phyloP scores from a whole-genome alignment of 2,797 vertebrate genomes.

The Karalla daura region DNA sequence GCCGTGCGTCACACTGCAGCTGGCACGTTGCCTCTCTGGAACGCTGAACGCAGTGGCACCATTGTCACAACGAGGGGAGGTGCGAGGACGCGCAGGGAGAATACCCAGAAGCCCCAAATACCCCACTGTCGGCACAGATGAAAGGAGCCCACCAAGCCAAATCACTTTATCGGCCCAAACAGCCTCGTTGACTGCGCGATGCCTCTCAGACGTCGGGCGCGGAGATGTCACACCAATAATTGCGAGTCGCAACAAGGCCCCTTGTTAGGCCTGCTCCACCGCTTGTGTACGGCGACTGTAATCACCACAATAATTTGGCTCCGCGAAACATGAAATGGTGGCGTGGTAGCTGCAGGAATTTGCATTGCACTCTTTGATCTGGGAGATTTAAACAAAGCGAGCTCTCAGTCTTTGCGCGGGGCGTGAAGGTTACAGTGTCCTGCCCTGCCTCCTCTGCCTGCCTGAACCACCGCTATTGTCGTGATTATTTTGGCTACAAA shows the following conservation, averaged over 20 bases:
- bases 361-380: conserved; percentile 83
- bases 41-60: conserved; percentile 64
- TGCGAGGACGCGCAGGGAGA: conserved; percentile 65
- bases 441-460: conserved; percentile 32
- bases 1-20: conserved; percentile 20
- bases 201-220: conserved; percentile 74
- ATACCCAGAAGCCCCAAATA: conserved; percentile 74
- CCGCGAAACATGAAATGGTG: conserved; percentile 80
- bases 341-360: conserved; percentile 78
- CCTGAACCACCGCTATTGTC: conserved; percentile 57
- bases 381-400: conserved; percentile 78
- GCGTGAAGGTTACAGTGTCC: conserved; percentile 75
- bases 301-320: conserved; percentile 81
- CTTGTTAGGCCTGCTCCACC: conserved; percentile 71
- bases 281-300: conserved; percentile 74
- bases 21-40: conserved; percentile 33
- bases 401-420: conserved; percentile 57
- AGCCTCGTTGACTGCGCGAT: conserved; percentile 74
- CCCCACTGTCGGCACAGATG: conserved; percentile 69
- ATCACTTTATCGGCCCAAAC: conserved; percentile 83
- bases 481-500: conserved; percentile 73
- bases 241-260: conserved; percentile 79
- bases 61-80: conserved; percentile 69
- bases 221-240: conserved; percentile 81
- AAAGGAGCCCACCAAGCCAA: conserved; percentile 76